Evolutionary conservation across 2,888 invertebrate species (phyloP).

Genomic region (Elmis aenea): DNA sequence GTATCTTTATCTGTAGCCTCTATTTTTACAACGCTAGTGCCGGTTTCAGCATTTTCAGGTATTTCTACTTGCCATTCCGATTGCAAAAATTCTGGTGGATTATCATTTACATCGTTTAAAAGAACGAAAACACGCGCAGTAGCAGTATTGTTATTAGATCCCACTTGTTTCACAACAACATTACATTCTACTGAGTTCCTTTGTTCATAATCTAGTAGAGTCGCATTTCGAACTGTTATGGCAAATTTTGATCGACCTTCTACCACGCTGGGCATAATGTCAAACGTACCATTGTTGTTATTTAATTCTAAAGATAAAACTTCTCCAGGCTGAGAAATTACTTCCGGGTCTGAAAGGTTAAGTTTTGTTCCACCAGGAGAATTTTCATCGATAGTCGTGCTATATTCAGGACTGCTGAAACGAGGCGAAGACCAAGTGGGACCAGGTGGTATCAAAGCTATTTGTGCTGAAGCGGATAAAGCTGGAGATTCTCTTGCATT

Average conservation of each 20-base stretch:
- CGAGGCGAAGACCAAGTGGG: conserved; percentile 37
- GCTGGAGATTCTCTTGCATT: conserved; percentile 63
- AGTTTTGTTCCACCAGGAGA: conserved; percentile 74
- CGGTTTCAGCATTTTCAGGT: conserved; percentile 72
- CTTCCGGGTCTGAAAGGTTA: conserved; percentile 38
- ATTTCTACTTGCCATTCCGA: conserved; percentile 69
- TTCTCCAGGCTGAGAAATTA: conserved; percentile 49
- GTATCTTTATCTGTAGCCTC: conserved; percentile 81
- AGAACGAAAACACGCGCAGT: conserved; percentile 73
- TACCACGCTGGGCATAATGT: conserved; percentile 77
- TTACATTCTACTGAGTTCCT: conserved; percentile 64
- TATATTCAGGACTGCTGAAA: conserved; percentile 53
- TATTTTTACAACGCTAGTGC: conserved; percentile 50
- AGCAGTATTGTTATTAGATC: conserved; percentile 65
- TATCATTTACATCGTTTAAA: conserved; percentile 83
- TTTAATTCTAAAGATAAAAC: conserved; percentile 73
- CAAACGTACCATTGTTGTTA: conserved; percentile 84
- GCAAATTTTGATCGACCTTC: conserved; percentile 74
- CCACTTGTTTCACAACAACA: conserved; percentile 77
- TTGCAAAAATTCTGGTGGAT: conserved; percentile 73
- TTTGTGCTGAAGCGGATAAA: conserved; percentile 74
- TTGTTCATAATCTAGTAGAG: conserved; percentile 79
- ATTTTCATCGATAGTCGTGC: conserved; percentile 74
- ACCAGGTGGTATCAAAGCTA: conserved; percentile 66
- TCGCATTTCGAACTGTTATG: conserved; percentile 77